Base-by-base conservation (phyloP, 1,140 invertebrate genomes). In the Stenopsyche tienmushanensis region DNA sequence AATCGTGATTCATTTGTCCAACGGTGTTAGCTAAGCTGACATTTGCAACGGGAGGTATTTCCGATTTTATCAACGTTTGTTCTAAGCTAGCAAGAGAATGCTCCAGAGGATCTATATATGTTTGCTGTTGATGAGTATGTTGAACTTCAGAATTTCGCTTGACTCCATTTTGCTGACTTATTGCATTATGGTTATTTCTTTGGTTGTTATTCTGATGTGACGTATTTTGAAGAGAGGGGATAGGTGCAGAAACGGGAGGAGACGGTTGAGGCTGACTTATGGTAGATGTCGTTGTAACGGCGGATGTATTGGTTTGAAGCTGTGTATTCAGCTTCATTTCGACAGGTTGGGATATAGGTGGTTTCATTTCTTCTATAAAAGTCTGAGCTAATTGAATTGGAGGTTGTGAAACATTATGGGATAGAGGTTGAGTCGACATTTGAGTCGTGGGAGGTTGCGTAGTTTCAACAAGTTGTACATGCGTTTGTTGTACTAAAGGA, bases 51-150 rank as follows among this genome's bases (percentile, higher is more conserved):
- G 78, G 74, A 1, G 79, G 80, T n/a, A 83, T 79, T 44, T 79
- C 80, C 13, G 80, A 80, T 42, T 82, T 81, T 7, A 60, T 26
- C 3, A 85, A 76, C 54, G 81, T 83, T 29, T 84, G 81, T 74
- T 88, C 86, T 15, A 88, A 72, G 64, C 82, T 86, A 34, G 85
- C 85, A 55, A 88, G 76, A 23, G 85, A 86, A 67, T 86, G 81
- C 73, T 87, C 86, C 66, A 87, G 79, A n/a, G 85, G 85, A 74
- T 88, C 86, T 44, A 79, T 77, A 69, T 80, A 63, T 34, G 34
- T 76, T 21, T 77, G 78, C 18, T 54, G 62, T 29, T 47, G 42
- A 20, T 63, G 59, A 1, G 42, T 13, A 20, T 63, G 58, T n/a
- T 41, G 52, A 7, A 47, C 49, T 34, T 70, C 67, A 2, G 24